These are phyloP conservation scores for Pseudorectes ferrugineus DNA, from an alignment of 2,113 vertebrate genomes.

Conservation along the genomic window DNA sequence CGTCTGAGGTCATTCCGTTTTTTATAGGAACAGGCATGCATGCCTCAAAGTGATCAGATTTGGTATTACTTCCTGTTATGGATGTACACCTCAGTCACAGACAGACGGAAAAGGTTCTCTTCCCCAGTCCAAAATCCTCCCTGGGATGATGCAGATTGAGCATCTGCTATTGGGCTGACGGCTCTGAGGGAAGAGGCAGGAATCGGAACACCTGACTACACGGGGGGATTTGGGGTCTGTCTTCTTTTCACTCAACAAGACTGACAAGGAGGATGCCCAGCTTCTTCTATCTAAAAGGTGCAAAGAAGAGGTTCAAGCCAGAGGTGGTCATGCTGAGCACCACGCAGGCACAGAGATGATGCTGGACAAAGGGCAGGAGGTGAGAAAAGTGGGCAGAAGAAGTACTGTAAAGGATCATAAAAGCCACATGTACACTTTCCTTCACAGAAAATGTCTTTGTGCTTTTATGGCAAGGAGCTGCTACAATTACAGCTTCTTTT, in stretches of 20 bases:
- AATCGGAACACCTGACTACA: not conserved
- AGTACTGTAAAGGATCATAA: not conserved
- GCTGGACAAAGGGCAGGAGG: not conserved
- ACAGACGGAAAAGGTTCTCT: not conserved
- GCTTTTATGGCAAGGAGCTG: constrained; percentile 40
- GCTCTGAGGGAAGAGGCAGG: not conserved
- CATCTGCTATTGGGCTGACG: not conserved
- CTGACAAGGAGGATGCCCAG: not conserved
- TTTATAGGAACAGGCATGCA: not conserved
- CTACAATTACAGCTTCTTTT: constrained; percentile 41
- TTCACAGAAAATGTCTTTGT: constrained; percentile 36
- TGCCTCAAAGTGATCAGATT: not conserved
- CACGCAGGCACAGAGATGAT: not conserved
- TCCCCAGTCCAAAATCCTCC: not conserved
- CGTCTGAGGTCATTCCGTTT: not conserved
- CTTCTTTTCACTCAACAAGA: not conserved
- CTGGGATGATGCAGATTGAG: not conserved
- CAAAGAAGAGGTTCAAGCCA: not conserved
- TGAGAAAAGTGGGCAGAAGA: not conserved
- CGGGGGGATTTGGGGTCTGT: not conserved
- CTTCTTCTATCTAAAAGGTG: not conserved
- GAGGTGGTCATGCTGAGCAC: not conserved
- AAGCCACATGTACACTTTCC: not conserved
- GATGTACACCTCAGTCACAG: not conserved
- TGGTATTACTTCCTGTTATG: not conserved